These are phyloP conservation scores for Entomobrya multifasciata DNA, from an alignment of 2,888 invertebrate genomes.

Conservation along the genomic window DNA sequence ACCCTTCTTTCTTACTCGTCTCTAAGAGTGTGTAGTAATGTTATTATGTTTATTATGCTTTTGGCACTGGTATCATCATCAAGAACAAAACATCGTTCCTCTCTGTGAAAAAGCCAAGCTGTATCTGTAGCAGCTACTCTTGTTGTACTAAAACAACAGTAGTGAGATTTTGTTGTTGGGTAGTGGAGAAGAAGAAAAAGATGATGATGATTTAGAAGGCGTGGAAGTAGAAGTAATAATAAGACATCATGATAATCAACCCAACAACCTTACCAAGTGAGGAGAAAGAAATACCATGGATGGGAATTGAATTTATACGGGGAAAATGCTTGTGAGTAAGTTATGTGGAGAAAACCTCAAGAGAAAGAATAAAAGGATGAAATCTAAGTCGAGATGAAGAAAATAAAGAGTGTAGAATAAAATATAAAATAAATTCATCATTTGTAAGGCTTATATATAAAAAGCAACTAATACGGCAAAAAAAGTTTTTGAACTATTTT, in stretches of 20 bases:
- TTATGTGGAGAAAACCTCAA: no score
- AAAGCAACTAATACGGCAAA: no score
- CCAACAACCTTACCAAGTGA: background rate
- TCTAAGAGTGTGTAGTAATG: conserved; percentile 11
- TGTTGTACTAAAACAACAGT: background rate
- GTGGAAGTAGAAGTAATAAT: conserved; percentile 12
- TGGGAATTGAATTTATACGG: no score
- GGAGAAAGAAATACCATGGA: background rate
- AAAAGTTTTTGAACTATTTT: no score
- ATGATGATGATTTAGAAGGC: conserved; percentile 36
- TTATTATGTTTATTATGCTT: conserved; percentile 69
- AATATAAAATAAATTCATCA: conserved; percentile 68
- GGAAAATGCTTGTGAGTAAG: no score
- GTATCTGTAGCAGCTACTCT: background rate
- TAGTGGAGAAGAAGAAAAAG: background rate
- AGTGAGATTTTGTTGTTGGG: conserved; percentile 1
- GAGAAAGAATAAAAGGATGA: conserved; percentile 27
- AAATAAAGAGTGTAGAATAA: background rate
- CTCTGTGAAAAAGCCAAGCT: conserved; percentile 51
- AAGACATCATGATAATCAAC: background rate
- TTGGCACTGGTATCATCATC: conserved; percentile 63
- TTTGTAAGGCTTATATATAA: no score
- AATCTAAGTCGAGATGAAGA: conserved; percentile 1
- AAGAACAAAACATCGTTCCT: background rate
- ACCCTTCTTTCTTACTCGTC: no score